Conservation (phyloP, 2,113 vertebrate genomes). For the Rhynchomys soricoides region DNA sequence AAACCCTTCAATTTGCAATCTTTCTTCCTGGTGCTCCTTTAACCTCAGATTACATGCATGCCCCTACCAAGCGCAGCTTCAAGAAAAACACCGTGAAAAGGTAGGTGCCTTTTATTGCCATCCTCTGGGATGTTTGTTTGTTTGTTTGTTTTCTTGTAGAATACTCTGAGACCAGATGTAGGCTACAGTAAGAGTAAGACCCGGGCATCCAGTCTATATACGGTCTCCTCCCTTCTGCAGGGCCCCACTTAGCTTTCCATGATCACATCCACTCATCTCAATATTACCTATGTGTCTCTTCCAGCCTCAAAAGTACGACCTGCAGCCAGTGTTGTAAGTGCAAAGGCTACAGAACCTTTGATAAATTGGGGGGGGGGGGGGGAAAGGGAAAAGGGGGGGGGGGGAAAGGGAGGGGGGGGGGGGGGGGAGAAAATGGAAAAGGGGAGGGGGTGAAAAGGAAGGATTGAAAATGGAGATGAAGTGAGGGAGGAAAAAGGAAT, state of each 20-base stretch:
- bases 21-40: background rate
- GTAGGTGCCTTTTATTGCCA: background rate
- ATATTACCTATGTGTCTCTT: background rate
- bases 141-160: background rate
- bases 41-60: background rate
- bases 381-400: no score
- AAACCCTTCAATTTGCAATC: background rate
- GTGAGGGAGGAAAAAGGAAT: background rate
- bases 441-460: no score
- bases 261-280: background rate
- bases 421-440: no score
- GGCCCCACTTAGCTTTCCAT: background rate
- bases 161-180: slow-evolving; percentile 7
- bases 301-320: background rate
- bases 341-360: background rate
- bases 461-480: background rate
- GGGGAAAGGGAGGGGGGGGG: no score
- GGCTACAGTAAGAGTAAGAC: background rate
- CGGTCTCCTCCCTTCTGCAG: background rate
- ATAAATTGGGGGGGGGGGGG: background rate
- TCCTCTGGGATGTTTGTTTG: background rate
- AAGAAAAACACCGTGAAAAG: background rate
- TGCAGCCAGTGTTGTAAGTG: background rate
- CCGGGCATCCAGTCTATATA: background rate
- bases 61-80: background rate